Conservation (phyloP, 2,888 invertebrate genomes). For the Parnassius orleans region DNA sequence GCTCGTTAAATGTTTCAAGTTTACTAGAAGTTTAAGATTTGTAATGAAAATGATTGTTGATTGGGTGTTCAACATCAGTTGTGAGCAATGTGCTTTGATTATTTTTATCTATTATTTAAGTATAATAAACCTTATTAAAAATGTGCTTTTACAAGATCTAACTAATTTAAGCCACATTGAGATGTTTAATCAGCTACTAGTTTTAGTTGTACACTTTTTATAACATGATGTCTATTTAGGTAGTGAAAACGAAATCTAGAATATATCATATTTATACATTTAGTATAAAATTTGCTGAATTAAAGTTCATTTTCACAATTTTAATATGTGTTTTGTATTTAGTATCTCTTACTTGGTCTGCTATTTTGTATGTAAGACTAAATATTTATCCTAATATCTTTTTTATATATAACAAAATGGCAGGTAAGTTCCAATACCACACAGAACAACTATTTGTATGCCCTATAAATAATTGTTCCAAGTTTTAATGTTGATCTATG, state of each 20-base stretch:
- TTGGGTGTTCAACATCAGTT: constrained; percentile 73
- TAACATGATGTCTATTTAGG: constrained; percentile 81
- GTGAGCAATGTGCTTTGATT: constrained; percentile 76
- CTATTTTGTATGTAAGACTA: not conserved
- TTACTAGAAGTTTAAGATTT: constrained; percentile 78
- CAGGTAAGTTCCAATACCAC: no score
- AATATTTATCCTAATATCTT: no score
- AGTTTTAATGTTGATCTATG: no score
- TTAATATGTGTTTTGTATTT: constrained; percentile 59
- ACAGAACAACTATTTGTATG: no score
- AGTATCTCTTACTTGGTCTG: constrained; percentile 24
- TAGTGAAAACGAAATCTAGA: constrained; percentile 80
- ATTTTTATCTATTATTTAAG: constrained; percentile 79
- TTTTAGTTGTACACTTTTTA: constrained; percentile 81
- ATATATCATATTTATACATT: constrained; percentile 81
- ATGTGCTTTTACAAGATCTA: constrained; percentile 81
- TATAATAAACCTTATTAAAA: constrained; percentile 73
- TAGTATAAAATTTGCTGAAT: constrained; percentile 81
- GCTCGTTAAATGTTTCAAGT: constrained; percentile 81
- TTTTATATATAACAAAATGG: no score
- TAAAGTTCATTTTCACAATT: constrained; percentile 81
- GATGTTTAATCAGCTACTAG: constrained; percentile 81
- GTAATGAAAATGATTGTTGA: constrained; percentile 74
- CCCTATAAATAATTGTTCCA: no score
- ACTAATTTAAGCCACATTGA: constrained; percentile 79